A percentile compares a stretch with the other conserved stretches of the same genome.
These are phyloP conservation scores for Parnassius glacialis DNA, from an alignment of 2,888 invertebrate species.

Conservation along the genomic window DNA sequence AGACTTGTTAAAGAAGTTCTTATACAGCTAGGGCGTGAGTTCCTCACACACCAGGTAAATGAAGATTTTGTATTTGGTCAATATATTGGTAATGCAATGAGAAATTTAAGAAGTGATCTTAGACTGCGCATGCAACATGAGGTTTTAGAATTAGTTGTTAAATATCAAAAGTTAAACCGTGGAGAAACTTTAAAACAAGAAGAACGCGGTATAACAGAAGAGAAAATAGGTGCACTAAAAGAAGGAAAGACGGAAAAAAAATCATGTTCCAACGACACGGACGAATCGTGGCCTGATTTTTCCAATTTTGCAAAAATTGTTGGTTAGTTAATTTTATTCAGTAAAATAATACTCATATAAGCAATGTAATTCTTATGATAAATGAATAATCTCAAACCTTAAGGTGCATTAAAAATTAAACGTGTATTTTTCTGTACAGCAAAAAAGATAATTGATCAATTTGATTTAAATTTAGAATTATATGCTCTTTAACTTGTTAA, in stretches of 20 bases:
- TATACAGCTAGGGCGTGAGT: constrained; percentile 57
- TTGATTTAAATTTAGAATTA: too few relatives aligned
- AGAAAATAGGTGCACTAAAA: constrained; percentile 30
- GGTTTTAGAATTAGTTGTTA: constrained; percentile 61
- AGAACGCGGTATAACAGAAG: constrained; percentile 15
- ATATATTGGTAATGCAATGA: constrained; percentile 64
- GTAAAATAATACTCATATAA: neutral
- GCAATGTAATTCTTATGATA: neutral
- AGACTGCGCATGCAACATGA: constrained; percentile 66
- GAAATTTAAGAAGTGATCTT: constrained; percentile 53
- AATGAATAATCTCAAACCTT: neutral
- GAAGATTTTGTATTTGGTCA: constrained; percentile 76
- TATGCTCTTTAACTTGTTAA: too few relatives aligned
- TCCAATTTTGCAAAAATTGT: constrained; percentile 67
- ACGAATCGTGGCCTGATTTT: constrained; percentile 70
- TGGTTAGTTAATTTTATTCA: constrained; percentile 36
- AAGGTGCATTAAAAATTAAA: too few relatives aligned
- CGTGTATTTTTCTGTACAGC: too few relatives aligned
- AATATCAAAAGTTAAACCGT: constrained; percentile 39
- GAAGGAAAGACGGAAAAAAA: constrained; percentile 50
- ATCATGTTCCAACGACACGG: constrained; percentile 50
- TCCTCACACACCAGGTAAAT: constrained; percentile 56
- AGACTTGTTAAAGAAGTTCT: constrained; percentile 58
- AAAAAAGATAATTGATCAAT: too few relatives aligned
- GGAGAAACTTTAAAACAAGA: constrained; percentile 25